Base-by-base conservation (phyloP, 2,888 invertebrate genomes). In the Apamea anceps region DNA sequence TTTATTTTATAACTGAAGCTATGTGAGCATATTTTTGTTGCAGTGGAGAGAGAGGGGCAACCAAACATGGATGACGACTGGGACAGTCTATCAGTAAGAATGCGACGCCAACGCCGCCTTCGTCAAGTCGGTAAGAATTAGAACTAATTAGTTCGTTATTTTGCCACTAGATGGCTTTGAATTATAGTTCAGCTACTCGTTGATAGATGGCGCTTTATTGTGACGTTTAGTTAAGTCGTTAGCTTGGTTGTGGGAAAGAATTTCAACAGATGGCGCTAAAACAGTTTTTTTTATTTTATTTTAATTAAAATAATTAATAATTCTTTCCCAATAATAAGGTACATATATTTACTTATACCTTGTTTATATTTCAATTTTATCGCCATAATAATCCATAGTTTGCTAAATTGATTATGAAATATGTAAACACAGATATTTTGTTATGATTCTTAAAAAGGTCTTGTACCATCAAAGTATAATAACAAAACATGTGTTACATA, bases 61-160 rank as follows among this genome's bases (percentile, higher is more conserved):
- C 97, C 97, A 67, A 97, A 96, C 82, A 97, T 98, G 95, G 98
- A 98, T 90, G 98, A 98, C 87, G 98, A 98, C 91, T 98, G 98
- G 98, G 98, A 98, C 92, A 98, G 98, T 90, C 97, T 98, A 77
- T 98, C 98, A 48, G 98, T 98, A 81, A 97, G 98, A 91, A 98
- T 98, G 94, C 97, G 98, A 92, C 97, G 98, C 86, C 97, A 98
- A 94, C 97, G 98, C 88, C 97, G 97, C 79, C 96, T 95, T 62
- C 95, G 96, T 25, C 94, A 93, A 18, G 93, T 88, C 88, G 97
- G 97, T 97, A 93, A 95, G 94, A 90, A 84, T 57, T 67, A 8
- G 74, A 85, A 94, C 88, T 93, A 90, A 72, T 60, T 78, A 83
- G 62, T 81, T 79, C n/a, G 4, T 7, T 51, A 18, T 25, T n/a